A percentile compares a stretch with the other conserved stretches of the same genome.
phyloP scores from a whole-genome alignment of 2,888 invertebrate species.

The Cinara cedri region DNA sequence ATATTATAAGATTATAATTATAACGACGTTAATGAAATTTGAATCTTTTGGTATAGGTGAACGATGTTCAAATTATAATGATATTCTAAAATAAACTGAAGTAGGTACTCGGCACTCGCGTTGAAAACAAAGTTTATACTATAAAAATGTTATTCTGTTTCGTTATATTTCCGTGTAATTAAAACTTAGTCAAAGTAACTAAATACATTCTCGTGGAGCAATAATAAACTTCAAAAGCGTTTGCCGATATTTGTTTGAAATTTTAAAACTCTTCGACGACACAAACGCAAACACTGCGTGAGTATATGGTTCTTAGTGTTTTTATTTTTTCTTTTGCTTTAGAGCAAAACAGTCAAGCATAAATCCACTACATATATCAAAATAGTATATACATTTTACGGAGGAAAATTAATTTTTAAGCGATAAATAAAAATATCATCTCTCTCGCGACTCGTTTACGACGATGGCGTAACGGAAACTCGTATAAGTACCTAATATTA shows the following conservation, averaged over 20 bases:
- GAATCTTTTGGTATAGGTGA: not conserved
- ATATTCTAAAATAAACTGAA: constrained; percentile 20
- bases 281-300: too few species aligned
- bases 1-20: not conserved
- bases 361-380: too few species aligned
- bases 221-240: constrained; percentile 3
- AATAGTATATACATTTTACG: too few species aligned
- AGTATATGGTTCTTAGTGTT: too few species aligned
- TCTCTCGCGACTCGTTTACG: too few species aligned
- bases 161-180: constrained; percentile 9
- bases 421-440: too few species aligned
- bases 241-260: not conserved
- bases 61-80: constrained; percentile 6
- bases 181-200: not conserved
- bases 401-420: too few species aligned
- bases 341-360: too few species aligned
- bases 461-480: too few species aligned
- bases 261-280: not conserved
- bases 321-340: too few species aligned
- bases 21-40: too few species aligned
- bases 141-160: constrained; percentile 7
- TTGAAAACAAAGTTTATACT: not conserved
- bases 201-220: not conserved
- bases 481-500: too few species aligned
- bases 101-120: not conserved